phyloP scores from a whole-genome alignment of 2,797 vertebrate genomes.

The Buphagus erythrorhynchus region DNA sequence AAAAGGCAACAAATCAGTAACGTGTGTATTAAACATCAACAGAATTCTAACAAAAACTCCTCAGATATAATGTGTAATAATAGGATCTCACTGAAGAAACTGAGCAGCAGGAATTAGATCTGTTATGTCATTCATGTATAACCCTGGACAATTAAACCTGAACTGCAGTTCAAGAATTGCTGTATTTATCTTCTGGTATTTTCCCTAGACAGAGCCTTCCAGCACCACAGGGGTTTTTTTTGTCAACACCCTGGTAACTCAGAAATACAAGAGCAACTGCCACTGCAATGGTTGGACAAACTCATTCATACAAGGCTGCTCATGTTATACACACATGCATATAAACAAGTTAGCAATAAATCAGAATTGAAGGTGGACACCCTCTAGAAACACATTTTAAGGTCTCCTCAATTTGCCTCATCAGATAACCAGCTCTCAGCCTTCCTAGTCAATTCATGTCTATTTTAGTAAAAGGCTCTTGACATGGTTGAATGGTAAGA shows the following conservation, averaged over 20 bases:
- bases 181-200: not conserved
- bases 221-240: fast-evolving
- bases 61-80: not conserved
- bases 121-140: not conserved
- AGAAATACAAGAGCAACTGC: not conserved
- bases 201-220: not conserved
- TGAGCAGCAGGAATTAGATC: not conserved
- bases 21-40: not conserved
- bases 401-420: not conserved
- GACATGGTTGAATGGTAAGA: not conserved
- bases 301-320: not conserved
- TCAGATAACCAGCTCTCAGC: not conserved
- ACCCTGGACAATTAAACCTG: not conserved
- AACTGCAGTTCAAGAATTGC: not conserved
- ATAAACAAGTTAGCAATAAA: not conserved
- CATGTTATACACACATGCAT: fast-evolving
- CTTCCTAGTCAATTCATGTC: not conserved
- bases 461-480: not conserved
- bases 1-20: not conserved
- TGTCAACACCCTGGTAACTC: not conserved
- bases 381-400: not conserved
- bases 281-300: not conserved
- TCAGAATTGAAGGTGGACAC: not conserved
- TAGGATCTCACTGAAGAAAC: not conserved
- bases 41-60: not conserved